Evolutionary conservation across 2,888 invertebrate genomes (phyloP).

Genomic region (Phyllotreta striolata): DNA sequence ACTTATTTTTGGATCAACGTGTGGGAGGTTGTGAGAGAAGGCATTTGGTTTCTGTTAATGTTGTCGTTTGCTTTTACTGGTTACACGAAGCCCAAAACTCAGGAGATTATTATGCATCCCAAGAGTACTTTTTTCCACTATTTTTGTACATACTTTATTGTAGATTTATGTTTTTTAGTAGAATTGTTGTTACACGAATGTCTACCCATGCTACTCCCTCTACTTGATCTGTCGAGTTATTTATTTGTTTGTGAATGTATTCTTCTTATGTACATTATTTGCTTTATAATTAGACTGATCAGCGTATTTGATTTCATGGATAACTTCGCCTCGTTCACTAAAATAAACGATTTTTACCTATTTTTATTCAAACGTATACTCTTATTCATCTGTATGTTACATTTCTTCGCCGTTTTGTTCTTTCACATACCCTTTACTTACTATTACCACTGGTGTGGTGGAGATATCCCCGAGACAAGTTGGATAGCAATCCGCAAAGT

Average conservation of each 20-base stretch:
- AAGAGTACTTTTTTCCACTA: conserved; percentile 15
- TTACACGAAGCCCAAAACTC: conserved; percentile 14
- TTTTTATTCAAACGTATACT: neutral
- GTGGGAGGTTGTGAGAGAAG: neutral
- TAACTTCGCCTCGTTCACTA: neutral
- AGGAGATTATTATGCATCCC: conserved; percentile 23
- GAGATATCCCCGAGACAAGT: conserved; percentile 1
- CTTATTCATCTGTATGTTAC: conserved; percentile 7
- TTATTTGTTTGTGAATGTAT: neutral
- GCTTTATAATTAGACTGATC: conserved; percentile 1
- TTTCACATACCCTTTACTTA: neutral
- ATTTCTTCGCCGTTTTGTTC: conserved; percentile 10
- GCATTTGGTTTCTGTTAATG: conserved; percentile 10
- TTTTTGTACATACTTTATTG: conserved; percentile 26
- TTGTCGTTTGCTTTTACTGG: conserved; percentile 23
- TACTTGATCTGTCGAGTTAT: too few species aligned
- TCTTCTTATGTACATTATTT: neutral
- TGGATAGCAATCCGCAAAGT: conserved; percentile 7
- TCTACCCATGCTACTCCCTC: too few species aligned
- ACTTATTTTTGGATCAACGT: neutral
- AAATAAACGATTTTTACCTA: neutral
- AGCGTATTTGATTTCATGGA: conserved; percentile 1
- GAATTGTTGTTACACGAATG: too few species aligned
- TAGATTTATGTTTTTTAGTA: conserved; percentile 24
- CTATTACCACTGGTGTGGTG: neutral